Evolutionary conservation across 2,113 vertebrate genomes (phyloP).

Genomic region (Urocolius indicus): DNA sequence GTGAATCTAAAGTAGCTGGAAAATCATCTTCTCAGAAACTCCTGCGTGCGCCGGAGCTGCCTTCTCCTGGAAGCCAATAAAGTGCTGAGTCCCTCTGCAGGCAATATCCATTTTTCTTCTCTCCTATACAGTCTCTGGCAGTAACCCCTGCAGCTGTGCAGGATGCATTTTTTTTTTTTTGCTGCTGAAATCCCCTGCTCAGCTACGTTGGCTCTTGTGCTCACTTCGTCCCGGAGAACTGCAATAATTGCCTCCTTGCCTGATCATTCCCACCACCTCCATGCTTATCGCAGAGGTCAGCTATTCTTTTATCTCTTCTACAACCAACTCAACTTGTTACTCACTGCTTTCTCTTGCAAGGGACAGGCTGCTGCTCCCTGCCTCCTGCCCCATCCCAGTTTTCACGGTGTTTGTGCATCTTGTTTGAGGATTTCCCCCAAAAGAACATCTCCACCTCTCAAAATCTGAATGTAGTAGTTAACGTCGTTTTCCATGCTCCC

Average conservation of each 20-base stretch:
- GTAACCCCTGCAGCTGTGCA: constrained; percentile 46
- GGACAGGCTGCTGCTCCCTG: constrained; percentile 14
- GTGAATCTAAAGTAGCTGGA: constrained; percentile 62
- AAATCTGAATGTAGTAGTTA: background rate
- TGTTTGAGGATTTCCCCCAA: background rate
- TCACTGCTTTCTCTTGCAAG: constrained; percentile 24
- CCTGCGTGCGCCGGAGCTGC: background rate
- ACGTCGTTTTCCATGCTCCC: background rate
- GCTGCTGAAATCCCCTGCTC: constrained; percentile 34
- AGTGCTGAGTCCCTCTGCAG: constrained; percentile 52
- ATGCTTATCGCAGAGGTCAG: constrained; percentile 56
- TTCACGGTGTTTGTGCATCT: background rate
- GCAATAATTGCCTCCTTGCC: constrained; percentile 55
- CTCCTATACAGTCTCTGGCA: constrained; percentile 50
- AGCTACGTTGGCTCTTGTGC: constrained; percentile 30
- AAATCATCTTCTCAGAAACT: constrained; percentile 58
- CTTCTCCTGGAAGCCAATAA: constrained; percentile 63
- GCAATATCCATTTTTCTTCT: constrained; percentile 62
- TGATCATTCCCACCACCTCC: constrained; percentile 11
- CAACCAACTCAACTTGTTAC: constrained; percentile 29
- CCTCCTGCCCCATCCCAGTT: background rate
- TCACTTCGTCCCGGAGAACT: constrained; percentile 39
- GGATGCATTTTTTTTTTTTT: background rate
- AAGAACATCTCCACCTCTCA: background rate
- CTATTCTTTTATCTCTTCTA: constrained; percentile 36